These are phyloP conservation scores for Ploceus nigricollis DNA, from an alignment of 2,113 vertebrate species.

Conservation along the genomic window DNA sequence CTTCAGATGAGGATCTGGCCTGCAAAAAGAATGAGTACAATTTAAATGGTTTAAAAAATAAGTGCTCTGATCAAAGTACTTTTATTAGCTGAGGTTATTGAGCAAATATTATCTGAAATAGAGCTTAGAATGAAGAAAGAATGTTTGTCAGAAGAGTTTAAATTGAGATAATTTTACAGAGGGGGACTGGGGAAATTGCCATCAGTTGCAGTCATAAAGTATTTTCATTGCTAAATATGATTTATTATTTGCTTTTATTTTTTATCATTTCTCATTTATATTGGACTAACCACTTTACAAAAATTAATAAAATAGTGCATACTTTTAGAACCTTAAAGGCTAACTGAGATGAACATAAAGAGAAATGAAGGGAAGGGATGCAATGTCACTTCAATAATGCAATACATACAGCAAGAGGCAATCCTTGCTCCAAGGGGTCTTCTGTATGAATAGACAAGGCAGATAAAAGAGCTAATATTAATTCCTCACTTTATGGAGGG, in stretches of 20 bases:
- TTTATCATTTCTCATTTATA: constrained; percentile 23
- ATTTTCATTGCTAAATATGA: constrained; percentile 28
- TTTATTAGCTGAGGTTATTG: not conserved
- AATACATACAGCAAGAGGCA: constrained; percentile 33
- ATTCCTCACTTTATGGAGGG: constrained; percentile 45
- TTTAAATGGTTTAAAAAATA: not conserved
- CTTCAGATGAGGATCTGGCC: not conserved
- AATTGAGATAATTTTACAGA: constrained; percentile 3
- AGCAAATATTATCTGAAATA: not conserved
- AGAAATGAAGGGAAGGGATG: constrained; percentile 44
- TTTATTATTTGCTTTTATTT: constrained; percentile 34
- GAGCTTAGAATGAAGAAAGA: not conserved
- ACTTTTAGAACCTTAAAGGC: constrained; percentile 30
- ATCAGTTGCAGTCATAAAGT: not conserved
- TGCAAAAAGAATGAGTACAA: not conserved
- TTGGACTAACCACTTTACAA: not conserved
- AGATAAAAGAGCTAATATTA: constrained; percentile 54
- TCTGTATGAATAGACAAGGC: constrained; percentile 36
- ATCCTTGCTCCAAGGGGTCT: constrained; percentile 57
- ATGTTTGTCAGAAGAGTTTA: constrained; percentile 12
- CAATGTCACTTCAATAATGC: constrained; percentile 60
- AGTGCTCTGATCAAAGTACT: not conserved
- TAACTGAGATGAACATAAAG: constrained; percentile 32
- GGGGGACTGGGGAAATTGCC: not conserved
- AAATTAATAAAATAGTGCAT: constrained; percentile 19